A percentile compares a stretch with the other conserved stretches of the same genome.
phyloP scores from a whole-genome alignment of 64 coral and sea anemone species.

The Stichodactyla helianthus region DNA sequence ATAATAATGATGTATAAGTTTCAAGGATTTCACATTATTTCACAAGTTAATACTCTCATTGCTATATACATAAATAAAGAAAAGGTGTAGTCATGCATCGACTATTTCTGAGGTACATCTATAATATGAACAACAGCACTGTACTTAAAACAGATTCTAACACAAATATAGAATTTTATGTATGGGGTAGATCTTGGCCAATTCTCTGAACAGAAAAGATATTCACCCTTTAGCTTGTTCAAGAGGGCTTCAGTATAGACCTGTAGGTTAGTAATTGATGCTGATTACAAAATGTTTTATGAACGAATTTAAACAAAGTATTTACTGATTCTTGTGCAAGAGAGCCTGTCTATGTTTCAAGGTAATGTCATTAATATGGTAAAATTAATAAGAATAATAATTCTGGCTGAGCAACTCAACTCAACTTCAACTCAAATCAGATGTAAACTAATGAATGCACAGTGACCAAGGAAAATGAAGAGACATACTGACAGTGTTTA shows the following conservation, averaged over 20 bases:
- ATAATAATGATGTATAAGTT: neutral
- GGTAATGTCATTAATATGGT: neutral
- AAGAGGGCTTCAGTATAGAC: neutral
- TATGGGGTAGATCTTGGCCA: neutral
- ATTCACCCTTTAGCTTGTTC: neutral
- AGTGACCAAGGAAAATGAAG: too few relatives aligned
- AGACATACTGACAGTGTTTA: too few relatives aligned
- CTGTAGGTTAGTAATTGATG: neutral
- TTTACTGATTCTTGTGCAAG: neutral
- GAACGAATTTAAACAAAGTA: neutral
- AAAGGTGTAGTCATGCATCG: neutral
- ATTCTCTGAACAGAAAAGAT: neutral
- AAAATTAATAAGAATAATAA: too few relatives aligned
- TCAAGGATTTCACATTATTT: slow-evolving; percentile 2
- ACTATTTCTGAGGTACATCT: slow-evolving; percentile 1
- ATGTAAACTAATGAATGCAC: too few relatives aligned
- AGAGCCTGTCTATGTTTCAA: neutral
- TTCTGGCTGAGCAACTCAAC: too few relatives aligned
- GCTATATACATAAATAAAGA: slow-evolving; percentile 11
- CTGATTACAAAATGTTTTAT: neutral
- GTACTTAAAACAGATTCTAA: neutral
- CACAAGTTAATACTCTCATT: slow-evolving; percentile 12
- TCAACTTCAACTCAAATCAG: too few relatives aligned
- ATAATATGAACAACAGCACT: neutral
- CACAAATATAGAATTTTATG: neutral